Conservation (phyloP, 1,140 invertebrate genomes). For the Drosophila nannoptera region DNA sequence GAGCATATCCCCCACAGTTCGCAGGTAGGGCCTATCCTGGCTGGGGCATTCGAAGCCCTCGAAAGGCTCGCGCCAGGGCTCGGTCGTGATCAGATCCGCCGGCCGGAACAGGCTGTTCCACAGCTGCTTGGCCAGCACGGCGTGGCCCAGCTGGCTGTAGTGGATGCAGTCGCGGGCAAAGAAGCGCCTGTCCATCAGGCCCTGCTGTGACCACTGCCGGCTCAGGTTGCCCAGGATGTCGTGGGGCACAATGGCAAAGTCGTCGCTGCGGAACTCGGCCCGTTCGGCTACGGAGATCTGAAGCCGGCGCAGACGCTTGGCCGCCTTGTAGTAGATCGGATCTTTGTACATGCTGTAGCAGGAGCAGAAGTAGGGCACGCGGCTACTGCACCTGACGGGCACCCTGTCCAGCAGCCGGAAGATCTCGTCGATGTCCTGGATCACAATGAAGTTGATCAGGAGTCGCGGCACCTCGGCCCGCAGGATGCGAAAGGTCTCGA, state of each 20-base stretch:
- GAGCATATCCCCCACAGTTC: slow-evolving; percentile 12
- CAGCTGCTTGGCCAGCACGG: slow-evolving; percentile 79
- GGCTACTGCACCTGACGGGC: slow-evolving; percentile 57
- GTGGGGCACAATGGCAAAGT: slow-evolving; percentile 83
- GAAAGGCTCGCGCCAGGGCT: slow-evolving; percentile 26
- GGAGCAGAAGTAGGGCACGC: slow-evolving; percentile 76
- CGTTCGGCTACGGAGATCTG: slow-evolving; percentile 67
- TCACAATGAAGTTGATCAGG: slow-evolving; percentile 46
- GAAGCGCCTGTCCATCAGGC: slow-evolving; percentile 81
- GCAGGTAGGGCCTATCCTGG: slow-evolving; percentile 1
- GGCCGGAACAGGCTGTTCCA: slow-evolving; percentile 83
- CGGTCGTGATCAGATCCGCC: slow-evolving; percentile 30
- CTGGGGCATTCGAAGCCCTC: slow-evolving; percentile 28
- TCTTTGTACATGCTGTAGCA: slow-evolving; percentile 77
- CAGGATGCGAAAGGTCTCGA: slow-evolving; percentile 32
- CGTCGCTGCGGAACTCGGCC: slow-evolving; percentile 63
- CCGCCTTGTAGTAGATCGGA: slow-evolving; percentile 36
- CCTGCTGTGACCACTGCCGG: slow-evolving; percentile 77
- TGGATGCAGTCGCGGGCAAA: slow-evolving; percentile 86
- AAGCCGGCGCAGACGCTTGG: slow-evolving; percentile 55
- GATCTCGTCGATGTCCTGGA: slow-evolving; percentile 54
- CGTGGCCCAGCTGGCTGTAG: slow-evolving; percentile 83
- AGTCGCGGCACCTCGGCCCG: slow-evolving; percentile 48
- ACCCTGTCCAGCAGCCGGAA: slow-evolving; percentile 48
- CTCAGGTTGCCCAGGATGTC: slow-evolving; percentile 78